phyloP scores from a whole-genome alignment of 2,797 vertebrate species.

The Meriones psammophilus region DNA sequence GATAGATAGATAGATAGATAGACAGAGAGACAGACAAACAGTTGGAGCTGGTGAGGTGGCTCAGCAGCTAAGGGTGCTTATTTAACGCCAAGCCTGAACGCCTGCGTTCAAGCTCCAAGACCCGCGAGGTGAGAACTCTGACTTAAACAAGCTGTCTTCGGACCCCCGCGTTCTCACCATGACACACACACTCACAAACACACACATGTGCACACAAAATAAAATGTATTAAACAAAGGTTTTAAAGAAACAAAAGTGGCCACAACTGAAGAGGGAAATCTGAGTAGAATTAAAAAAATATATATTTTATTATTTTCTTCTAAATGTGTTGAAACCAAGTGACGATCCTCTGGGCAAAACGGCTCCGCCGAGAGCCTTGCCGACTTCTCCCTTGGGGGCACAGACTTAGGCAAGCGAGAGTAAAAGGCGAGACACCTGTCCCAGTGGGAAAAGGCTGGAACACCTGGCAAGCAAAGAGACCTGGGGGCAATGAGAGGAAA shows the following conservation, averaged over 20 bases:
- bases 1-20: not conserved
- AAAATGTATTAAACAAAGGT: not conserved
- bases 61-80: not conserved
- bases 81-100: not conserved
- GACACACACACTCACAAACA: not conserved
- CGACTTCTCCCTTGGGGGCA: slow-evolving; percentile 19
- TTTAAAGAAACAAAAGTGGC: not conserved
- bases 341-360: slow-evolving; percentile 58
- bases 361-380: not conserved
- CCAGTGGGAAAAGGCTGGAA: not conserved
- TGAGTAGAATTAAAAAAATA: not conserved
- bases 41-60: not conserved
- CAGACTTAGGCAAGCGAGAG: not conserved
- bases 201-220: not conserved
- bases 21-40: not conserved
- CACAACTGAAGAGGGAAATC: not conserved
- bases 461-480: slow-evolving; percentile 39
- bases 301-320: slow-evolving; percentile 52
- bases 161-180: not conserved
- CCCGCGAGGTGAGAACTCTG: not conserved
- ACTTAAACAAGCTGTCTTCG: not conserved
- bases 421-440: slow-evolving; percentile 53
- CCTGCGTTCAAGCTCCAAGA: not conserved
- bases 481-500: not conserved
- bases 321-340: slow-evolving; percentile 43